Conservation (phyloP, 2,113 vertebrate species). For the Megaleporinus macrocephalus region DNA sequence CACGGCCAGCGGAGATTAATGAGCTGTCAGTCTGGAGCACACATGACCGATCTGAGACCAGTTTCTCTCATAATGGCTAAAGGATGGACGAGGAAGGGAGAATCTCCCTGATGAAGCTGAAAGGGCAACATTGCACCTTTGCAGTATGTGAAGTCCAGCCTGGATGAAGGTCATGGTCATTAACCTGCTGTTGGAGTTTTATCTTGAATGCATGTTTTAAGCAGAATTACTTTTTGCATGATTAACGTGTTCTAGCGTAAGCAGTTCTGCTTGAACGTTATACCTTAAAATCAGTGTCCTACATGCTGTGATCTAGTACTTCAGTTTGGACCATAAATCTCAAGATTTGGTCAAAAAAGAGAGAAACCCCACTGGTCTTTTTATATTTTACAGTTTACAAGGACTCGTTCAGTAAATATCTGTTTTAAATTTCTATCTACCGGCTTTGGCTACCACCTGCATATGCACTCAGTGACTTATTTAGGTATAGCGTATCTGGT, state of each 20-base stretch:
- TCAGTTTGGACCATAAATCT: too few relatives aligned
- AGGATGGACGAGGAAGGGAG: conserved; percentile 1
- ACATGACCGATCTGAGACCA: conserved; percentile 56
- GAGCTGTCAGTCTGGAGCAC: conserved; percentile 72
- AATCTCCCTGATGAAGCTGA: conserved; percentile 11
- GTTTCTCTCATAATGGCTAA: conserved; percentile 31
- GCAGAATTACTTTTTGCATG: background rate
- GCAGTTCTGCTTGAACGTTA: too few relatives aligned
- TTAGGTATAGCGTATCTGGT: too few relatives aligned
- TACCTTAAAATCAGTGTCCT: too few relatives aligned
- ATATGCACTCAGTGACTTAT: too few relatives aligned
- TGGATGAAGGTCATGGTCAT: conserved; percentile 36
- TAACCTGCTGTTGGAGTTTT: conserved; percentile 30
- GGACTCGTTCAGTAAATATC: too few relatives aligned
- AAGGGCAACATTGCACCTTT: conserved; percentile 26
- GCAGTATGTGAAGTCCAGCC: background rate
- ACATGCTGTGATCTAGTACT: too few relatives aligned
- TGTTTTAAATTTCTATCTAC: too few relatives aligned
- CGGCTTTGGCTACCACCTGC: too few relatives aligned
- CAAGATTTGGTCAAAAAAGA: too few relatives aligned
- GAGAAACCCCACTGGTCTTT: too few relatives aligned
- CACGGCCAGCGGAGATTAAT: conserved; percentile 73
- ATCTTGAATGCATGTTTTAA: conserved; percentile 8
- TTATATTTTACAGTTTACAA: too few relatives aligned
- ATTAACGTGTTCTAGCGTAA: background rate